phyloP scores from a whole-genome alignment of 2,888 invertebrate species.

The Onthophagus sagittarius region DNA sequence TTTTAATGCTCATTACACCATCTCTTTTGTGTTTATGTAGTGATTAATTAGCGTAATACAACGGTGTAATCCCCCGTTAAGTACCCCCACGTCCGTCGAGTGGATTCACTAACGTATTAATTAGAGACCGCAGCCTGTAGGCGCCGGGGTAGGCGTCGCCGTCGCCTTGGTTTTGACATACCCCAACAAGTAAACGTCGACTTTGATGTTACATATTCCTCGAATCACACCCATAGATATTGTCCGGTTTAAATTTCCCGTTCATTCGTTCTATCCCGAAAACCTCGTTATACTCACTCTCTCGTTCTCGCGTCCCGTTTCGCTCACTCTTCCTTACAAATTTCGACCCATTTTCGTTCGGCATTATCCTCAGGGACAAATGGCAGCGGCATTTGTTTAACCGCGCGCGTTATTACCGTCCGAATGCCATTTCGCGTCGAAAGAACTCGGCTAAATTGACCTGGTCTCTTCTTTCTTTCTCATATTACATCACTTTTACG shows the following conservation, averaged over 20 bases:
- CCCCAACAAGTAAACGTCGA: too few species aligned
- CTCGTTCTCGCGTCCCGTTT: not conserved
- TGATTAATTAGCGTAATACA: not conserved
- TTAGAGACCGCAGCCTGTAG: not conserved
- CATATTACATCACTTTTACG: not conserved
- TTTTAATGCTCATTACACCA: not conserved
- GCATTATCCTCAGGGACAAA: conserved; percentile 5
- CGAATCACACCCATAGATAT: conserved; percentile 5
- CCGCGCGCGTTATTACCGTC: conserved; percentile 8
- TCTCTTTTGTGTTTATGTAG: not conserved
- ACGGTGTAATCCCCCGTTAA: not conserved
- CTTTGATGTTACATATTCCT: not conserved
- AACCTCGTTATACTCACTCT: not conserved
- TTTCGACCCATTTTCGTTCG: conserved; percentile 7
- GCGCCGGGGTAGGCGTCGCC: not conserved
- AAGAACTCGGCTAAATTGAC: conserved; percentile 5
- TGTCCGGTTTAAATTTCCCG: not conserved
- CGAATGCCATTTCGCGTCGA: conserved; percentile 5
- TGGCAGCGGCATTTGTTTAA: conserved; percentile 10
- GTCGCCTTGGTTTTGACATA: not conserved
- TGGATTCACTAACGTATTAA: not conserved
- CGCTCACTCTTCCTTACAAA: conserved; percentile 3
- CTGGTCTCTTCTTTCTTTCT: not conserved
- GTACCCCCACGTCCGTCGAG: not conserved
- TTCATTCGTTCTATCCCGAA: not conserved